Conservation (phyloP, 2,113 vertebrate genomes). For the Mormoops blainvillei region DNA sequence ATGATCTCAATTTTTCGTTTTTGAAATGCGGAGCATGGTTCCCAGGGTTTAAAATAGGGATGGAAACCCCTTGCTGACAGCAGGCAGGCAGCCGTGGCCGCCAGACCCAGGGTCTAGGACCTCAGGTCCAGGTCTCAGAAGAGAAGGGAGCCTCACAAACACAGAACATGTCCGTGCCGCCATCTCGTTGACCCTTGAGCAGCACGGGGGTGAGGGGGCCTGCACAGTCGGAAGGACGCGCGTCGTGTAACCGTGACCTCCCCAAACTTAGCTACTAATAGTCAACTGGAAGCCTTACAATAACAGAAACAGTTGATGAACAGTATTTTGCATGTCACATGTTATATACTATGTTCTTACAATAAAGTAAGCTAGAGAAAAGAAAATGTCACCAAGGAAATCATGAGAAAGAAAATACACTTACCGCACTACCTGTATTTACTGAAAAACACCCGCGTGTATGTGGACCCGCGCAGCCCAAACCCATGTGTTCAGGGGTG, state of each 20-base stretch:
- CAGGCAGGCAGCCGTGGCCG: neutral
- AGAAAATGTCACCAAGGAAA: too few relatives aligned
- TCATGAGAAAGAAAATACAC: neutral
- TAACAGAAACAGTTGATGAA: rapidly evolving
- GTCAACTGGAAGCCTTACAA: too few relatives aligned
- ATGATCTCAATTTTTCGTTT: neutral
- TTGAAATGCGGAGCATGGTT: neutral
- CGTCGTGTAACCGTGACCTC: too few relatives aligned
- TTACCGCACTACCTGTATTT: neutral
- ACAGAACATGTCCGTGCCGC: neutral
- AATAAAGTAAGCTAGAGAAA: neutral
- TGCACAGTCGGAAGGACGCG: neutral
- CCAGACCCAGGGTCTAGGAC: neutral
- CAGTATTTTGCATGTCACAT: neutral
- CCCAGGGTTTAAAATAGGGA: neutral
- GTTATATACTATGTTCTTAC: neutral
- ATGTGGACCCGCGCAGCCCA: neutral
- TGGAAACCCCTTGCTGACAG: neutral
- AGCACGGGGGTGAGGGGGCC: neutral
- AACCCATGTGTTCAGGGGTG: neutral
- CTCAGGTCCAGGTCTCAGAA: neutral
- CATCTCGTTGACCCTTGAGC: rapidly evolving
- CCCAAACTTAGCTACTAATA: too few relatives aligned
- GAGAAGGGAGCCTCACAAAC: neutral
- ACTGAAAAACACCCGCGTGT: neutral